Evolutionary conservation across 2,888 invertebrate species (phyloP), one percentile per base, ranked within the genome.

Genomic region (Drosophila barbarae): DNA sequence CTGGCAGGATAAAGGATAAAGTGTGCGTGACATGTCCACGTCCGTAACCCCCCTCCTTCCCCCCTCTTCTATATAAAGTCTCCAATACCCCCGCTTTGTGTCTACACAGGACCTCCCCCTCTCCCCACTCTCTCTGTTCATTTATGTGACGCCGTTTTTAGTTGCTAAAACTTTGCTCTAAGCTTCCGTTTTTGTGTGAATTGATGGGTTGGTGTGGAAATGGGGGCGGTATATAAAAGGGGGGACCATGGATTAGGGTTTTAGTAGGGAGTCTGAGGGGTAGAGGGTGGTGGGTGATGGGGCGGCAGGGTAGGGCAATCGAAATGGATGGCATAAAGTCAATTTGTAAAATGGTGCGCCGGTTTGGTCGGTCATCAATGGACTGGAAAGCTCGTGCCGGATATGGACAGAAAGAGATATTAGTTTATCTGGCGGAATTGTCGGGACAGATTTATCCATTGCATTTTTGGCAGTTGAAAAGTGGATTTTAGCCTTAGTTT

Each of bases 61-160:
- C 50, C 1, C 21, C 21, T 21, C 21, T 21, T 21, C 21, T 38
- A 12, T 28, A 36, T 36, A 30, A 30, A 23, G 30, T 15, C 15
- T 23, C 39, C 26, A 38, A 32, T 34, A 2, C 36, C 30, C 10
- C 18, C 28, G 35, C 15, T 44, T 35, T 55, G 55, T 56, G 35
- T 35, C n/a, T 47, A 47, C 35, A 32, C 15, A 46, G 23, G 9
- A 3, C 21, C 8, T 1, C 23, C n/a, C 18, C 1, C 12, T 46
- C 28, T 1, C n/a, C 9, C 26, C 3, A 18, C 26, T 28, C 28
- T 15, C 23, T 5, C 58, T 70, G 67, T 74, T 72, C 80, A 77
- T 77, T 77, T 77, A 65, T 77, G 76, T 74, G 74, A 64, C 66
- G 76, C 63, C 70, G 59, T 71, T 82, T 76, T 81, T 71, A 82